Conservation (phyloP, 1,140 invertebrate genomes). For the Drosophila sproati region DNA sequence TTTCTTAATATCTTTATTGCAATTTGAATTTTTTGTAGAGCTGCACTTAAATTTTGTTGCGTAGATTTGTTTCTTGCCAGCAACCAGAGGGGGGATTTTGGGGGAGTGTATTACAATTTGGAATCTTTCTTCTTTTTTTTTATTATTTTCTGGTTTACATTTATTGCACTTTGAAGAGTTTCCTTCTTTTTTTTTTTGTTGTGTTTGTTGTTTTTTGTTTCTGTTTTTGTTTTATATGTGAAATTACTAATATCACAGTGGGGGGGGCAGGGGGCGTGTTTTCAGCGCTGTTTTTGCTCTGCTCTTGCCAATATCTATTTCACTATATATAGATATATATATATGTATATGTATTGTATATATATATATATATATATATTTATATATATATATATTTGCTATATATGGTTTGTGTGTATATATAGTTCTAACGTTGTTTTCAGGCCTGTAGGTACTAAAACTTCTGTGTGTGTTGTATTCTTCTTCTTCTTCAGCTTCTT, state of each 20-base stretch:
- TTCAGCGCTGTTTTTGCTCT: constrained; percentile 23
- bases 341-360: constrained; percentile 26
- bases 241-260: constrained; percentile 82
- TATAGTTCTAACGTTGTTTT: constrained; percentile 72
- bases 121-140: constrained; percentile 20
- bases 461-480: constrained; percentile 57
- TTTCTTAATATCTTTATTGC: neutral
- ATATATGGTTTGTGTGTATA: constrained; percentile 41
- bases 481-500: constrained; percentile 16
- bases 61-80: neutral
- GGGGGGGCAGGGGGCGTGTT: constrained; percentile 40
- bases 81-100: neutral
- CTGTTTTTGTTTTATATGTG: constrained; percentile 53
- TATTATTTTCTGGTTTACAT: neutral
- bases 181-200: neutral
- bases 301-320: constrained; percentile 33
- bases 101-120: constrained; percentile 39
- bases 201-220: constrained; percentile 30
- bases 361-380: constrained; percentile 54
- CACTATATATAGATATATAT: constrained; percentile 16
- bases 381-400: constrained; percentile 39
- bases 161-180: constrained; percentile 70
- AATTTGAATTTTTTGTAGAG: constrained; percentile 12
- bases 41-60: constrained; percentile 25
- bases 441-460: constrained; percentile 82